A percentile compares a stretch with the other conserved stretches of the same genome.
phyloP scores from a whole-genome alignment of 37 sponge, comb jelly and placozoan species.

The Beroe ovata region DNA sequence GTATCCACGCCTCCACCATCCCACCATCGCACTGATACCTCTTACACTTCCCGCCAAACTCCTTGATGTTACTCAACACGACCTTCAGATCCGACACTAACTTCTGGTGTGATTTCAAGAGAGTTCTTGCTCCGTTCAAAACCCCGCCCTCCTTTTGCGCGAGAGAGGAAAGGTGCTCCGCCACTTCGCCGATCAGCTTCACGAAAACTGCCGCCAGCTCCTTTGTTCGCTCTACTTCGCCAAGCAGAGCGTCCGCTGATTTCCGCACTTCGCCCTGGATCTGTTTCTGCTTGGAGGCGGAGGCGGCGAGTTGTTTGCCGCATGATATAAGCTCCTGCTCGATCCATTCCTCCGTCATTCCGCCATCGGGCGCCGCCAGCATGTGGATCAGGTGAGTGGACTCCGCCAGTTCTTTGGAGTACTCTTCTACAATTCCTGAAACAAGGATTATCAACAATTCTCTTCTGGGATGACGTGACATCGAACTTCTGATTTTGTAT shows the following conservation, averaged over 20 bases:
- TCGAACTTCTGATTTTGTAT: no score
- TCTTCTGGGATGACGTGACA: no score
- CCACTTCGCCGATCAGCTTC: slow-evolving; percentile 10
- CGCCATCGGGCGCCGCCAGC: slow-evolving; percentile 5
- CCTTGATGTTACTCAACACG: background rate
- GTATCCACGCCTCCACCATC: background rate
- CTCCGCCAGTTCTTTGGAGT: slow-evolving; percentile 29
- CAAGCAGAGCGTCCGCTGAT: background rate
- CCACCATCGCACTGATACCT: background rate
- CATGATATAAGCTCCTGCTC: slow-evolving; percentile 17
- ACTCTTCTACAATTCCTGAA: slow-evolving; percentile 10
- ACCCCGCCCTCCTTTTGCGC: slow-evolving; percentile 29
- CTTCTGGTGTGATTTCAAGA: slow-evolving; percentile 17
- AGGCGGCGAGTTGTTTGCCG: background rate
- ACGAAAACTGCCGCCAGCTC: slow-evolving; percentile 24
- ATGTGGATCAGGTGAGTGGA: background rate
- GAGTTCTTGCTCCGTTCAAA: background rate
- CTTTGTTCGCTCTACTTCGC: slow-evolving; percentile 1
- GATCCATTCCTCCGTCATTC: background rate
- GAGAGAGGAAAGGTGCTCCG: slow-evolving; percentile 42
- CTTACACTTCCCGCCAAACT: background rate
- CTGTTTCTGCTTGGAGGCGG: slow-evolving; percentile 11
- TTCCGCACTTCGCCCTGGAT: background rate
- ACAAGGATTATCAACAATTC: no score
- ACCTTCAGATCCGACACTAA: slow-evolving; percentile 18